Evolutionary conservation across 2,113 vertebrate genomes (phyloP), one percentile per base, ranked within the genome.

Genomic region (Equus quagga): DNA sequence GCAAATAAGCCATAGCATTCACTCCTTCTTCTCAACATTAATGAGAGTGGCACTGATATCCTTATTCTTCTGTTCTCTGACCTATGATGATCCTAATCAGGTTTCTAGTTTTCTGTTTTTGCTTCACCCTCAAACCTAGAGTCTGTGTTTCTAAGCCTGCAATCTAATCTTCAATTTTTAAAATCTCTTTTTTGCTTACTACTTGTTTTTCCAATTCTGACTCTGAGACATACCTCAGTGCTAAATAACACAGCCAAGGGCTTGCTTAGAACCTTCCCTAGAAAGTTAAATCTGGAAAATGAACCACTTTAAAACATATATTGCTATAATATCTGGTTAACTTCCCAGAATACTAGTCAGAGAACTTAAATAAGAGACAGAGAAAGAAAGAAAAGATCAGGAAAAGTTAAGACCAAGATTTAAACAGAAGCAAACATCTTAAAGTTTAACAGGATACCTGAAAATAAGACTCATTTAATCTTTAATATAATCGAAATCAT

Each of bases 401-500:
- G 90, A 90, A 84, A 84, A 84, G 54, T 90, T 91, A 93, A 95
- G 67, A 82, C 5, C 8, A 87, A 91, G 91, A 54, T 73, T 86
- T 90, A 67, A 92, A 89, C 3, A 92, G n/a, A 76, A 78, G 54
- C 19, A 93, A 91, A 83, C 5, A 84, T 60, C 62, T 93, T 89
- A 81, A 70, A 92, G 49, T 91, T 84, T 89, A 93, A 84, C 11
- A 81, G 28, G 24, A 78, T 49, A 91, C 6, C 2, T 80, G 60
- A 96, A 94, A 91, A 41, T 86, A 96, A 81, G 54, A 79, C 8
- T 90, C 28, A 76, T 14, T 56, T 93, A 80, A 69, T 79, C 24
- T 89, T 84, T 96, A 93, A 75, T 87, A 65, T 85, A 88, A 96
- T 65, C 23, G 78, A 65, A 84, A 94, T 92, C 28, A 96, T 7